These are phyloP conservation scores for Pygoscelis adeliae DNA, from an alignment of 2,113 vertebrate genomes.

Conservation along the genomic window DNA sequence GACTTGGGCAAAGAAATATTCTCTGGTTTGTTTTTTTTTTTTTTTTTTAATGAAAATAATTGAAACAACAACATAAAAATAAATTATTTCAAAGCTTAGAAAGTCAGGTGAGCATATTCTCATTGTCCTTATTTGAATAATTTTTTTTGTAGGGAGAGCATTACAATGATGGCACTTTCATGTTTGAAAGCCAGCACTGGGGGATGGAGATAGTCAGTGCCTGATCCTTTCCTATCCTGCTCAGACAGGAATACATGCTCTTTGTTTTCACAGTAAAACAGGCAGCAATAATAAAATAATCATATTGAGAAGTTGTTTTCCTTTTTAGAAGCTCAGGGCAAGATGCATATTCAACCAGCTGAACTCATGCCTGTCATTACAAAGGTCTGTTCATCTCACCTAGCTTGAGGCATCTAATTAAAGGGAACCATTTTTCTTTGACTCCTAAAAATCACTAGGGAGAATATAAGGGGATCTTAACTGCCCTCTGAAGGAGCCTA, in stretches of 20 bases:
- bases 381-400: not conserved
- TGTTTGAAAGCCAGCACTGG: not conserved
- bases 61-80: not conserved
- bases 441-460: not conserved
- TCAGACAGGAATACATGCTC: not conserved
- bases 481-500: not conserved
- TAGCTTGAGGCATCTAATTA: not conserved
- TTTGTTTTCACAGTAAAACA: not conserved
- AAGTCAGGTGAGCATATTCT: not conserved
- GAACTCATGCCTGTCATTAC: not conserved
- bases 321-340: not conserved
- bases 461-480: not conserved
- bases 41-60: not conserved
- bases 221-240: not conserved
- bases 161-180: not conserved
- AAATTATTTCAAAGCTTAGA: not conserved
- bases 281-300: not conserved
- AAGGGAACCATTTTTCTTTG: not conserved
- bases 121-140: not conserved
- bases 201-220: not conserved
- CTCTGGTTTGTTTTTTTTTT: not conserved
- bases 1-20: not conserved
- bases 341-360: not conserved
- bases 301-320: not conserved
- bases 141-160: not conserved